These are phyloP conservation scores for Clamator glandarius DNA, from an alignment of 2,797 vertebrate species.

Conservation along the genomic window DNA sequence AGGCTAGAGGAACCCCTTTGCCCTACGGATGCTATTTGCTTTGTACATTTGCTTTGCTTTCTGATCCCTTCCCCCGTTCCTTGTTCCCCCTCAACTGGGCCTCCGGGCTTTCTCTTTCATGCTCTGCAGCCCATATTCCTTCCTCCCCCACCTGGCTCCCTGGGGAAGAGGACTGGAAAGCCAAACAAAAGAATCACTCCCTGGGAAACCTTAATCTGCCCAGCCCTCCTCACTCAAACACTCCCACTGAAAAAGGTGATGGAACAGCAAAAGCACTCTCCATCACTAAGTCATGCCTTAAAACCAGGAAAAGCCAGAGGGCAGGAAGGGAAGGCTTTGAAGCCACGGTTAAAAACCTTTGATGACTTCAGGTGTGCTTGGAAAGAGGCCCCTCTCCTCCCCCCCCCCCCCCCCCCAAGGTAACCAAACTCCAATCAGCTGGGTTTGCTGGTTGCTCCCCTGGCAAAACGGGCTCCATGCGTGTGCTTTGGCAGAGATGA, in stretches of 20 bases:
- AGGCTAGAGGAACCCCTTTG: neutral
- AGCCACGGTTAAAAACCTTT: neutral
- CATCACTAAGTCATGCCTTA: neutral
- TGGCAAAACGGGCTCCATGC: neutral
- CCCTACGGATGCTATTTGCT: constrained; percentile 21
- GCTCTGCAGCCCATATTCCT: constrained; percentile 11
- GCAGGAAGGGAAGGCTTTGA: neutral
- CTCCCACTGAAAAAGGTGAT: neutral
- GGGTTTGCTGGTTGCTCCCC: neutral
- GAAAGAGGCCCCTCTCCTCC: neutral
- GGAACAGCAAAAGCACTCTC: neutral
- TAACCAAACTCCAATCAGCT: neutral
- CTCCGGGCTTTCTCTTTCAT: constrained; percentile 34
- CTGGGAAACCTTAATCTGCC: neutral
- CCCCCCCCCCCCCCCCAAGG: too few species aligned
- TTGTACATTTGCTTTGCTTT: constrained; percentile 12
- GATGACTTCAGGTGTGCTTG: neutral
- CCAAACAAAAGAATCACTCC: constrained; percentile 54
- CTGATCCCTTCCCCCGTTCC: neutral
- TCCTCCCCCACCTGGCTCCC: constrained; percentile 65
- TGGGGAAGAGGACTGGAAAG: constrained; percentile 1
- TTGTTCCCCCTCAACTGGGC: constrained; percentile 31
- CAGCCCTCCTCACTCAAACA: neutral
- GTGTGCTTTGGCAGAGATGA: neutral
- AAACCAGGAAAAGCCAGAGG: neutral